Evolutionary conservation across 2,113 vertebrate genomes (phyloP), one percentile per base, ranked within the genome.

Genomic region (Mesembrinibis cayennensis): DNA sequence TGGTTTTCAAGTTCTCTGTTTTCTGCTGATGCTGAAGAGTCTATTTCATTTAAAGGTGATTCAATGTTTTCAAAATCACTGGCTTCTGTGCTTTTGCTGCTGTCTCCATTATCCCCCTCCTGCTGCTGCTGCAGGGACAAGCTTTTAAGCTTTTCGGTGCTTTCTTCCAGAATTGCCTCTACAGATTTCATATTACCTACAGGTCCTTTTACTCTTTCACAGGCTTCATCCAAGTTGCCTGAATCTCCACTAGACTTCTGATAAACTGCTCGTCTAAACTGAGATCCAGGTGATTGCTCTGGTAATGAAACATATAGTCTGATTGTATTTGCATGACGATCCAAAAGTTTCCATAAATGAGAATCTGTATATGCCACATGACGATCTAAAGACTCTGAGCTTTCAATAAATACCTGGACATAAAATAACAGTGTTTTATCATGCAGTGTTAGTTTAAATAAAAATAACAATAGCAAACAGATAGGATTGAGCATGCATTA

Each of bases 301-400:
- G 99, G 99, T 81, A 99, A 96, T 7, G 99, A 98, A 83, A 99
- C 98, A 90, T 99, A 98, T 8, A 99, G 98, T 82, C 99, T 98
- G 98, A 99, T 99, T 20, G 99, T 99, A 97, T 99, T 99, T 45
- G 99, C 99, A 16, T 99, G 99, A 38, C 99, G 99, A 98, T 99
- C 99, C 97, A 99, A 85, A 30, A 99, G 99, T 95, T 99, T 99
- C 99, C 99, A 99, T 56, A 99, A 97, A 81, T 99, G 98, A 16
- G 99, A 99, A 76, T 99, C 99, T 9, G 99, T 98, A 91, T 99
- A 99, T 1, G 98, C 87, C 95, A 98, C 95, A 36, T 99, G 99
- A 90, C 98, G 98, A 98, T 99, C 99, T 26, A 97, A 79, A 9
- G 98, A 98, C 92, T 99, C 99, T 0, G 99, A 99, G 98, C 99